phyloP scores from a whole-genome alignment of 1,140 invertebrate species.

The Chironomus tepperi region DNA sequence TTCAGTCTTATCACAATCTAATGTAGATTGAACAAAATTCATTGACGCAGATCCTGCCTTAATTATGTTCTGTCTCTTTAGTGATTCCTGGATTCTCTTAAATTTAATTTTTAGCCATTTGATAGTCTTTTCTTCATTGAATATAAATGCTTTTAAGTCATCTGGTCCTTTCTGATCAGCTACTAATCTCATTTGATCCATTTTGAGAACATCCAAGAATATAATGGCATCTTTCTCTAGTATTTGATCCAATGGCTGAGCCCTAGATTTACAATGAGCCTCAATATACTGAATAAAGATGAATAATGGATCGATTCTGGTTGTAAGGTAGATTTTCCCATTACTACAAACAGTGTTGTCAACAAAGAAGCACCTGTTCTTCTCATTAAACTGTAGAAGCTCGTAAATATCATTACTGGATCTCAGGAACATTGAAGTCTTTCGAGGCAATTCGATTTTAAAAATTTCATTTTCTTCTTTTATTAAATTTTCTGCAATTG shows the following conservation, averaged over 20 bases:
- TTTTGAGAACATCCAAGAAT: conserved; percentile 30
- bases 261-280: conserved; percentile 47
- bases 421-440: background rate
- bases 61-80: conserved; percentile 61
- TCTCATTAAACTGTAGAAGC: conserved; percentile 55
- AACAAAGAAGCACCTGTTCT: conserved; percentile 60
- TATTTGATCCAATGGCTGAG: conserved; percentile 61
- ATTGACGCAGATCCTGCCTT: conserved; percentile 56
- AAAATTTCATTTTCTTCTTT: background rate
- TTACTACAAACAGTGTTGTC: conserved; percentile 62
- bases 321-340: conserved; percentile 60
- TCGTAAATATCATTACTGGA: conserved; percentile 35
- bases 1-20: conserved; percentile 55
- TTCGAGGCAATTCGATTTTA: background rate
- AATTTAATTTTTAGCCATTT: conserved; percentile 62
- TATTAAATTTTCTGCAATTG: background rate
- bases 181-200: conserved; percentile 27
- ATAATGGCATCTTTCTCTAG: conserved; percentile 38
- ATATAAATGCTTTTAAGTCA: conserved; percentile 64
- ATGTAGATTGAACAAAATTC: conserved; percentile 50
- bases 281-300: conserved; percentile 51
- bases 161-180: conserved; percentile 45
- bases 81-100: conserved; percentile 48
- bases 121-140: conserved; percentile 64
- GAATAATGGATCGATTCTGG: conserved; percentile 63